A percentile compares a stretch with the other conserved stretches of the same genome.
Evolutionary conservation across 1,140 invertebrate genomes (phyloP).

Genomic region (Brachionus rotundiformis): DNA sequence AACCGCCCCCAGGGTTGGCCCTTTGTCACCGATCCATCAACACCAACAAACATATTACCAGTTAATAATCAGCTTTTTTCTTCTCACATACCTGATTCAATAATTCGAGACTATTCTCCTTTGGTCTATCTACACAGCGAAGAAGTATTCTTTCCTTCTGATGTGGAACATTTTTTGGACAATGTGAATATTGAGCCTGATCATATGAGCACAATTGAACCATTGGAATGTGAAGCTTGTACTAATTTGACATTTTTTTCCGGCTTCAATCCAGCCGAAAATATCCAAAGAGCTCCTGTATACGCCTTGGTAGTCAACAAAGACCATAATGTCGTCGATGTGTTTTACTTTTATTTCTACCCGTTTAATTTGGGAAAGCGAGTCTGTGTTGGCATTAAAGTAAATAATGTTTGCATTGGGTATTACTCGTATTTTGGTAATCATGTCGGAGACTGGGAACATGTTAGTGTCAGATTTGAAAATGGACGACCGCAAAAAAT

Average conservation of each 20-base stretch:
- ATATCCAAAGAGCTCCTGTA: not conserved
- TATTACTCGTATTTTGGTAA: conserved; percentile 17
- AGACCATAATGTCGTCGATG: not conserved
- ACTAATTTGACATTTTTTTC: conserved; percentile 26
- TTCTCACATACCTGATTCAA: not conserved
- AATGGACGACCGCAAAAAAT: not conserved
- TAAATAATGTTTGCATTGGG: conserved; percentile 1
- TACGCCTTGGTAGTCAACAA: conserved; percentile 38
- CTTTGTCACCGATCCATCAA: not conserved
- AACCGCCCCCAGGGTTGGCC: conserved; percentile 21
- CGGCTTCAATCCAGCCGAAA: not conserved
- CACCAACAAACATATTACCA: not conserved
- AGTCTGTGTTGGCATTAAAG: conserved; percentile 27
- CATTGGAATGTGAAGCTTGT: conserved; percentile 29
- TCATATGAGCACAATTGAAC: conserved; percentile 21
- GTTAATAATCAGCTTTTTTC: not conserved
- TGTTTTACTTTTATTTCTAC: conserved; percentile 47
- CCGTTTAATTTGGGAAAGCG: conserved; percentile 18
- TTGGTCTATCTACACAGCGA: conserved; percentile 28
- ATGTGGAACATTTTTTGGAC: conserved; percentile 20
- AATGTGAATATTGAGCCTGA: not conserved
- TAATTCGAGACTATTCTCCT: conserved; percentile 3
- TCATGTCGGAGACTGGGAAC: conserved; percentile 42
- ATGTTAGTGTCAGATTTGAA: conserved; percentile 19
- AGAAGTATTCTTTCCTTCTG: conserved; percentile 12